Conservation (phyloP, 2,797 vertebrate species). For the Neoniphon sammara region DNA sequence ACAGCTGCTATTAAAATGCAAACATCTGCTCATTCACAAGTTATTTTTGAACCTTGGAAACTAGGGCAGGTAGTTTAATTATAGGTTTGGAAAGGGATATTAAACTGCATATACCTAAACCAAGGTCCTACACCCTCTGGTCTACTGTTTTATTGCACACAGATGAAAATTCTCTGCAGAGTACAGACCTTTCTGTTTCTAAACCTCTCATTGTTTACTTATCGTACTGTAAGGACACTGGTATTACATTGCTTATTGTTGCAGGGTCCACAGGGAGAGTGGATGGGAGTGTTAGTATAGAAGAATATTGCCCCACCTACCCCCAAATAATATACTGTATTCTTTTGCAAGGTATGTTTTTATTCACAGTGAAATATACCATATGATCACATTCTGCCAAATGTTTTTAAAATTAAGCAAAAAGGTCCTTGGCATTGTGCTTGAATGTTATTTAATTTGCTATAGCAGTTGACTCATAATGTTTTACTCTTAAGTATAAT, state of each 20-base stretch:
- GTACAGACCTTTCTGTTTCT: slow-evolving; percentile 3
- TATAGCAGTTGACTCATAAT: not conserved
- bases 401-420: not conserved
- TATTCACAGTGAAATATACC: not conserved
- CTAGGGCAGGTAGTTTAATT: slow-evolving; percentile 80
- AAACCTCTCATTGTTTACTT: slow-evolving; percentile 24
- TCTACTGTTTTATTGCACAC: slow-evolving; percentile 28
- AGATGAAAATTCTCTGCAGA: slow-evolving; percentile 19
- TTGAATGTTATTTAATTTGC: not conserved
- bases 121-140: slow-evolving; percentile 18
- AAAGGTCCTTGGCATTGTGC: not conserved
- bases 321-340: slow-evolving; percentile 14
- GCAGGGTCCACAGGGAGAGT: slow-evolving; percentile 13
- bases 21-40: slow-evolving; percentile 80
- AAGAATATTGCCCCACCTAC: slow-evolving; percentile 12
- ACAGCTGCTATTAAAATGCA: slow-evolving; percentile 80
- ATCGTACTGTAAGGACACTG: slow-evolving; percentile 20
- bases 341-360: not conserved
- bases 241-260: slow-evolving; percentile 12
- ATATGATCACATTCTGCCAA: not conserved
- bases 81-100: slow-evolving; percentile 66
- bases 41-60: slow-evolving; percentile 79
- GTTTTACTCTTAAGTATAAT: not conserved
- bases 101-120: slow-evolving; percentile 62
- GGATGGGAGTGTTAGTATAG: slow-evolving; percentile 12